A percentile compares a stretch with the other conserved stretches of the same genome.
These are phyloP conservation scores for Nephrotoma flavescens DNA, from an alignment of 2,888 invertebrate species.

Conservation along the genomic window DNA sequence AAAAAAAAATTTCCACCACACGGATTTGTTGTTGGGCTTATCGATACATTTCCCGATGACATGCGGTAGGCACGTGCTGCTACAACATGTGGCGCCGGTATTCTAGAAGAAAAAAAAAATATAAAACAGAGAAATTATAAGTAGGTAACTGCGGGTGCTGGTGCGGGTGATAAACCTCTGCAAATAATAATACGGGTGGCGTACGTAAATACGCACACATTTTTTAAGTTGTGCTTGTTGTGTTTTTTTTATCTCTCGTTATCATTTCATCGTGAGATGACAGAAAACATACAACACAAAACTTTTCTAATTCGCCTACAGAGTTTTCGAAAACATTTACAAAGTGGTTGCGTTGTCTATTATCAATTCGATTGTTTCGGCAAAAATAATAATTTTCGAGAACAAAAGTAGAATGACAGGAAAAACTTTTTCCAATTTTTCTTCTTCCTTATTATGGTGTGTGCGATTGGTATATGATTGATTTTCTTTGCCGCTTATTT, in stretches of 20 bases:
- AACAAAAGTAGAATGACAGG: neutral
- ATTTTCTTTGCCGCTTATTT: neutral
- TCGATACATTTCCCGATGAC: constrained; percentile 21
- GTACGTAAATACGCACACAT: neutral
- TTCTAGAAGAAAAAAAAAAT: constrained; percentile 23
- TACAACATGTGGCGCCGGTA: constrained; percentile 41
- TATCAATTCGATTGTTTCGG: neutral
- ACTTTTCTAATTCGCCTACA: neutral
- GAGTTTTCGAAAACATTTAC: neutral
- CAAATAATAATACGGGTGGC: neutral
- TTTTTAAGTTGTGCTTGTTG: neutral
- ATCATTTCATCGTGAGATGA: neutral
- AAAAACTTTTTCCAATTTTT: neutral
- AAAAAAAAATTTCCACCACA: constrained; percentile 10
- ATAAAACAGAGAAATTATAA: neutral
- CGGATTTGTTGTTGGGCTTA: constrained; percentile 13
- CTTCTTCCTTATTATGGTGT: neutral
- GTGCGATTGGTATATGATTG: neutral
- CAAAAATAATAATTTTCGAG: neutral
- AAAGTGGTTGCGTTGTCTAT: neutral
- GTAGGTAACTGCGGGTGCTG: neutral
- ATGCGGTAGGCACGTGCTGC: constrained; percentile 40
- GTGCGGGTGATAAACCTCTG: neutral
- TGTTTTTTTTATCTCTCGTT: neutral
- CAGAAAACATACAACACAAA: neutral